phyloP scores from a whole-genome alignment of 2,113 vertebrate genomes.

The Synodontis membranacea region DNA sequence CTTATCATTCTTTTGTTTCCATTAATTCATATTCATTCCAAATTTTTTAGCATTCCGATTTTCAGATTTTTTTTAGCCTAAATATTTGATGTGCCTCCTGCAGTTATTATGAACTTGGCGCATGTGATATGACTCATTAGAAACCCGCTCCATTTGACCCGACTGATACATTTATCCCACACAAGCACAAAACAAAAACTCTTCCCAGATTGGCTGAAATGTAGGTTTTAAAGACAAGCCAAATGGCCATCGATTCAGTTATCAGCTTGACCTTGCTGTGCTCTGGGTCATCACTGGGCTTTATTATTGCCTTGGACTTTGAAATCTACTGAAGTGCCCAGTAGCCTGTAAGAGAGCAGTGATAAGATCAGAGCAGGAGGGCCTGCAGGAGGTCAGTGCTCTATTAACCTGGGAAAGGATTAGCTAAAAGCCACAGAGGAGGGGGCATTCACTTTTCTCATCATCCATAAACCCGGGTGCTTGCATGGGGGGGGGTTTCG shows the following conservation, averaged over 20 bases:
- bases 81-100: background rate
- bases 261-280: slow-evolving; percentile 68
- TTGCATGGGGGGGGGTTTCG: slow-evolving; percentile 23
- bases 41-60: background rate
- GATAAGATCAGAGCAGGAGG: slow-evolving; percentile 74
- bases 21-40: background rate
- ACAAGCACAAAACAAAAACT: background rate
- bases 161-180: background rate
- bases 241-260: slow-evolving; percentile 73
- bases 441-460: slow-evolving; percentile 57
- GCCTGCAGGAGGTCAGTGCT: slow-evolving; percentile 74
- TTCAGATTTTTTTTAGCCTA: background rate
- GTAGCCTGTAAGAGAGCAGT: slow-evolving; percentile 51
- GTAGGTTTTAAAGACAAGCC: slow-evolving; percentile 71
- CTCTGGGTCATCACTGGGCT: slow-evolving; percentile 46
- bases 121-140: background rate
- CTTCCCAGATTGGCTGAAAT: slow-evolving; percentile 63
- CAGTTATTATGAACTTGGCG: background rate
- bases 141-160: background rate
- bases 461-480: slow-evolving; percentile 55
- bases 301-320: slow-evolving; percentile 72
- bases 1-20: background rate
- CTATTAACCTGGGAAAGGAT: slow-evolving; percentile 78
- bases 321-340: slow-evolving; percentile 77
- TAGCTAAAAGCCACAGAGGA: slow-evolving; percentile 65